Evolutionary conservation across 2,113 vertebrate species (phyloP).

Genomic region (Pteruthius melanotis): DNA sequence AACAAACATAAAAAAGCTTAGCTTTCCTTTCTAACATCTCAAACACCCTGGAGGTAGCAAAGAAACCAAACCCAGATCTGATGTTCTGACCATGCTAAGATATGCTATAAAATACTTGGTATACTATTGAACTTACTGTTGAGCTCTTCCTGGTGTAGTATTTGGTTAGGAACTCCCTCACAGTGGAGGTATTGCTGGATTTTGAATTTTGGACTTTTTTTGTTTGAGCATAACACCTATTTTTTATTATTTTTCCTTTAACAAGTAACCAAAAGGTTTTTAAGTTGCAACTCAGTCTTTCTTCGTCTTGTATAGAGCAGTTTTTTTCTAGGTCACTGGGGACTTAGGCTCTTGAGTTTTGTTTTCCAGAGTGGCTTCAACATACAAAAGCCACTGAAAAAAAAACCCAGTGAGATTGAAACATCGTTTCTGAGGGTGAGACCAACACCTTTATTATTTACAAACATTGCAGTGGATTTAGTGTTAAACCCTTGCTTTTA

Average conservation of each 20-base stretch:
- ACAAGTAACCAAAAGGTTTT: not conserved
- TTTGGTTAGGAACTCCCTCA: not conserved
- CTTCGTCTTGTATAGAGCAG: not conserved
- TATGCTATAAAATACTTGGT: not conserved
- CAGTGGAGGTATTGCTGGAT: not conserved
- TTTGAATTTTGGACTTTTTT: not conserved
- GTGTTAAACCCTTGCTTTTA: not conserved
- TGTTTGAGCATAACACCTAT: not conserved
- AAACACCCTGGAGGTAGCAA: not conserved
- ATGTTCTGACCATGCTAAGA: not conserved
- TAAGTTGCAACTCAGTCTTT: not conserved
- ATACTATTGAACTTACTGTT: not conserved
- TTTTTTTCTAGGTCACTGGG: not conserved
- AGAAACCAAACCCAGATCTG: not conserved
- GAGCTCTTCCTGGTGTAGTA: not conserved
- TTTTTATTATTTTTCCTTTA: not conserved
- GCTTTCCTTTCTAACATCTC: not conserved
- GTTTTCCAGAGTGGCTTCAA: not conserved
- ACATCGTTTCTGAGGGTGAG: not conserved
- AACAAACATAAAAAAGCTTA: not conserved
- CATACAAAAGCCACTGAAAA: not conserved
- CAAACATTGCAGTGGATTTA: not conserved
- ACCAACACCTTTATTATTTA: not conserved
- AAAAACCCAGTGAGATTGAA: not conserved
- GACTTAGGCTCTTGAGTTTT: not conserved